Evolutionary conservation across 2,888 invertebrate species (phyloP).

Genomic region (Andrena trimmerana): DNA sequence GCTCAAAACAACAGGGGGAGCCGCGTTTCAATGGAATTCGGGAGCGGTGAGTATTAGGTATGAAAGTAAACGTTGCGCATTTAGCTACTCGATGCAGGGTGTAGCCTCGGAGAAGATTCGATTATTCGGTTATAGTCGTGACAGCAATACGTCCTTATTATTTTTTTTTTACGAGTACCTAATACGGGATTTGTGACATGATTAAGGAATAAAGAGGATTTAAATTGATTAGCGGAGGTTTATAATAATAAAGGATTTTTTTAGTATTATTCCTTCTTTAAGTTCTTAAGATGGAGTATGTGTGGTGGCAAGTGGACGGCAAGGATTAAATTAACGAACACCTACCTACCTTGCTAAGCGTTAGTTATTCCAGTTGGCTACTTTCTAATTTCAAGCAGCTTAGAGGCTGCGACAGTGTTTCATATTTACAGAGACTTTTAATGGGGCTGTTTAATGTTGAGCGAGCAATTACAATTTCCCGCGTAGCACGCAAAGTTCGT

Average conservation of each 20-base stretch:
- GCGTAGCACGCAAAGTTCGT: slow-evolving; percentile 7
- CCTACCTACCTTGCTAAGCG: too few relatives aligned
- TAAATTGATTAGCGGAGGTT: too few relatives aligned
- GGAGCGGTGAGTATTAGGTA: neutral
- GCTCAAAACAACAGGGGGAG: neutral
- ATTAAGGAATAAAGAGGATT: too few relatives aligned
- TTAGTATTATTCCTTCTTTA: too few relatives aligned
- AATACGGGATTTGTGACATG: too few relatives aligned
- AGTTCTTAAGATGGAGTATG: too few relatives aligned
- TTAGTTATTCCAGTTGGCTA: too few relatives aligned
- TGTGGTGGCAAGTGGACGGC: too few relatives aligned
- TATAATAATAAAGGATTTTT: too few relatives aligned
- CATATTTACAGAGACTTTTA: neutral
- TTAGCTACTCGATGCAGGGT: neutral
- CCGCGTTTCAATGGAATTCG: neutral
- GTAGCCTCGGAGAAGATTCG: neutral
- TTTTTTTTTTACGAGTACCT: too few relatives aligned
- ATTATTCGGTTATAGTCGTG: neutral
- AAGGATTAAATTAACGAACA: too few relatives aligned
- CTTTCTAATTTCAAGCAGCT: neutral
- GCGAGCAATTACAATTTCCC: slow-evolving; percentile 1
- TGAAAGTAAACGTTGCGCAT: slow-evolving; percentile 2
- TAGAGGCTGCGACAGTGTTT: too few relatives aligned
- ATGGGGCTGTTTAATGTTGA: slow-evolving; percentile 11
- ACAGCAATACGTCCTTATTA: neutral